Conservation (phyloP, 2,888 invertebrate species). For the Dinocampus coccinellae region DNA sequence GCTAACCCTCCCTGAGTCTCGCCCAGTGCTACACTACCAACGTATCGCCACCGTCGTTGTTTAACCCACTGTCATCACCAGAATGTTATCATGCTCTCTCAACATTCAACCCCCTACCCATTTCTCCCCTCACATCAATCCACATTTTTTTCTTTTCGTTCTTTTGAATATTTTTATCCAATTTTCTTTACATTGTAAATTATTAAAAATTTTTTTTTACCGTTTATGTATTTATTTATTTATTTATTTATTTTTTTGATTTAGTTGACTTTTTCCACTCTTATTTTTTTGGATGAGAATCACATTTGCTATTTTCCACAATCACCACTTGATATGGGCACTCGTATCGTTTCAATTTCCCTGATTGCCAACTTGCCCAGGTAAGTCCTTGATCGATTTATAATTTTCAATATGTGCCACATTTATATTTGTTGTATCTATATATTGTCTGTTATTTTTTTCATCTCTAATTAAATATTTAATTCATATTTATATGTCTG, state of each 20-base stretch:
- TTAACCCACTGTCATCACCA: too few species aligned
- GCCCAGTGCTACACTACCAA: not conserved
- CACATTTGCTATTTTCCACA: not conserved
- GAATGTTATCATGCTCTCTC: too few species aligned
- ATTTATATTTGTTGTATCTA: conserved; percentile 12
- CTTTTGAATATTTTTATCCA: not conserved
- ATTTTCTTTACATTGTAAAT: too few species aligned
- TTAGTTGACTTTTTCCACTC: too few species aligned
- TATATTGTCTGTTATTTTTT: not conserved
- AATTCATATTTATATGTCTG: not conserved
- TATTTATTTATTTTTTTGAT: too few species aligned
- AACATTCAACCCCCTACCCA: not conserved
- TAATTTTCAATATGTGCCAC: conserved; percentile 18
- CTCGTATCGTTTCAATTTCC: not conserved
- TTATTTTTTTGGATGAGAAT: too few species aligned
- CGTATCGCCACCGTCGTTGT: not conserved
- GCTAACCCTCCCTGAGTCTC: not conserved
- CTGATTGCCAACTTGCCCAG: conserved; percentile 46
- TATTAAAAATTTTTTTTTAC: too few species aligned
- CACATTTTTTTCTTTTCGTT: not conserved
- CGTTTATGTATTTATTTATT: too few species aligned
- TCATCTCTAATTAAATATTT: not conserved
- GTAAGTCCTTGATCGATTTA: conserved; percentile 47
- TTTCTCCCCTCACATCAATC: conserved; percentile 3
- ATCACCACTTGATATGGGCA: not conserved